Percentiles rank a stretch among this genome's conserved stretches.
These are phyloP conservation scores for Ivindomyrus marchei DNA, from an alignment of 2,113 vertebrate species.

Conservation along the genomic window DNA sequence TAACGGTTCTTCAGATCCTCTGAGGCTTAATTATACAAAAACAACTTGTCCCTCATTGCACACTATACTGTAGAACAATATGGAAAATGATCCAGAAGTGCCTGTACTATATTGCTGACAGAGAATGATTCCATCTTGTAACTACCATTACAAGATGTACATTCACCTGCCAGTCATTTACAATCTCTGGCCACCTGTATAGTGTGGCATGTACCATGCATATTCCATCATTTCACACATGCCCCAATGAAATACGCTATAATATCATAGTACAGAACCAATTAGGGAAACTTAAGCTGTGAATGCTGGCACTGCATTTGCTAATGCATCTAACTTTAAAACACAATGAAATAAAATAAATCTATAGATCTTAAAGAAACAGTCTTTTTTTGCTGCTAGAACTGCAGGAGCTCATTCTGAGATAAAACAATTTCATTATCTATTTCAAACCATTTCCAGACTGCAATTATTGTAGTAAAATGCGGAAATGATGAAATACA, in stretches of 20 bases:
- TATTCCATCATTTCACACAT: not conserved
- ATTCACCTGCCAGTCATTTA: not conserved
- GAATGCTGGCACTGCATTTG: slow-evolving; percentile 6
- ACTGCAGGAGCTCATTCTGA: too few species aligned
- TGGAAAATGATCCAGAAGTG: not conserved
- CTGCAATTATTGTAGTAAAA: not conserved
- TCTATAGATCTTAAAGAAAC: slow-evolving; percentile 16
- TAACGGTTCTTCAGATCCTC: not conserved
- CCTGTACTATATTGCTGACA: not conserved
- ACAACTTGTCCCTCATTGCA: not conserved
- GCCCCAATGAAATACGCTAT: not conserved
- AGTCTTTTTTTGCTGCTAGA: not conserved
- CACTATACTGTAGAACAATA: not conserved
- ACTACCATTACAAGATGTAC: too few species aligned
- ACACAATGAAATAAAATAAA: slow-evolving; percentile 9
- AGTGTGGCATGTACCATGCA: not conserved
- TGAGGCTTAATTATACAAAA: not conserved
- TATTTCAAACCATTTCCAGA: not conserved
- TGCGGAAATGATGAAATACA: not conserved
- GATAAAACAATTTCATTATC: not conserved
- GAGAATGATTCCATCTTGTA: not conserved
- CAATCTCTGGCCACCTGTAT: not conserved
- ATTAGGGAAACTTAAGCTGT: not conserved
- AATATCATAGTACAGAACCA: slow-evolving; percentile 1
- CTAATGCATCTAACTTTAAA: slow-evolving; percentile 4